These are phyloP conservation scores for Myrmophylax atrothorax DNA, from an alignment of 2,113 vertebrate species.

Conservation along the genomic window DNA sequence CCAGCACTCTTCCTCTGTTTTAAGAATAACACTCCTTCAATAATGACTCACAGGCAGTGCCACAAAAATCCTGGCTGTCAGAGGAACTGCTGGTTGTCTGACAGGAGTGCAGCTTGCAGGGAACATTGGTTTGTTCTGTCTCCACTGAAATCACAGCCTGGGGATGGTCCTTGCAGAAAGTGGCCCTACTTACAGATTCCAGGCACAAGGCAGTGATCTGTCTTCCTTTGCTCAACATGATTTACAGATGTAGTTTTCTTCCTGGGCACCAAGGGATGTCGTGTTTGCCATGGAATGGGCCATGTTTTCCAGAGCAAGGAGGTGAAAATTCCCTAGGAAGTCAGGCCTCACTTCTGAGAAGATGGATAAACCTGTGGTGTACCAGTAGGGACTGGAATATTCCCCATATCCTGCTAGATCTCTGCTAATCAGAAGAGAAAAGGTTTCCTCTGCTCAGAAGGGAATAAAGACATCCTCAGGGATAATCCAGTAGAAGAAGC, in stretches of 20 bases:
- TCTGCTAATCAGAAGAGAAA: neutral
- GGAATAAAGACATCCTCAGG: neutral
- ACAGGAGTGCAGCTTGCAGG: neutral
- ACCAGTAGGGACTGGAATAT: neutral
- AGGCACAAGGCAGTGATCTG: conserved; percentile 18
- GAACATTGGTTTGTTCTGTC: neutral
- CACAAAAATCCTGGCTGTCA: conserved; percentile 13
- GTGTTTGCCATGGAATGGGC: rapidly evolving
- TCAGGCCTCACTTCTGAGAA: neutral
- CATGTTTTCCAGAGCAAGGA: neutral
- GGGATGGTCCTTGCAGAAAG: neutral
- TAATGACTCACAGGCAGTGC: conserved; percentile 27
- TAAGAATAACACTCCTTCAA: neutral
- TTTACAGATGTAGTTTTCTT: conserved; percentile 33
- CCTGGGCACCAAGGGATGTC: neutral
- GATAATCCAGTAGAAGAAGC: neutral
- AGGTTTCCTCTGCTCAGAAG: neutral
- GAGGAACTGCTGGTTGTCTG: conserved; percentile 1
- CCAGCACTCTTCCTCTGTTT: neutral
- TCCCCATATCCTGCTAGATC: neutral
- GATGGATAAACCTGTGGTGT: neutral
- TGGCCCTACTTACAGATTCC: neutral
- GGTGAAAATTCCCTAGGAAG: neutral
- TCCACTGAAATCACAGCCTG: neutral
- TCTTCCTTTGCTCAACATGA: neutral